Conservation (phyloP, 2,888 invertebrate genomes). For the Bibio marci region DNA sequence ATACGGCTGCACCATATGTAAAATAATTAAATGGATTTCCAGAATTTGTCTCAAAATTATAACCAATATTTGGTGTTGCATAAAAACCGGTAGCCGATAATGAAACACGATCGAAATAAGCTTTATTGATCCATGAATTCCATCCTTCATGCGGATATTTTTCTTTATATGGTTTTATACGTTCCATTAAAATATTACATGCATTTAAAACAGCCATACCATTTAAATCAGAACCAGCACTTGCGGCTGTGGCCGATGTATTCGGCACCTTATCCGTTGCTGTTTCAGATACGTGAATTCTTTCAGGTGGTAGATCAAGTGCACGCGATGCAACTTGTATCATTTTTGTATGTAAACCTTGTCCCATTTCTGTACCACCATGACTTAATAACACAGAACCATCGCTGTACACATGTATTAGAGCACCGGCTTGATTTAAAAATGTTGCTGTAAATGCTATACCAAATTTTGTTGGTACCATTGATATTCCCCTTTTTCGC, state of each 20-base stretch:
- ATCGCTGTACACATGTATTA: conserved; percentile 72
- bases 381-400: conserved; percentile 79
- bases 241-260: conserved; percentile 77
- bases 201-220: conserved; percentile 82
- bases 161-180: conserved; percentile 57
- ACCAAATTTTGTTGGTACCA: conserved; percentile 73
- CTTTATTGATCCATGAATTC: conserved; percentile 66
- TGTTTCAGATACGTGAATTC: conserved; percentile 69
- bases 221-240: conserved; percentile 75
- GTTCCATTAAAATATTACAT: conserved; percentile 52
- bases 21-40: conserved; percentile 70
- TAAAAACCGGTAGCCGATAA: conserved; percentile 74
- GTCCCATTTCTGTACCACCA: conserved; percentile 95
- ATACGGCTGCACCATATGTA: conserved; percentile 70
- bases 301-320: conserved; percentile 48
- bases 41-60: conserved; percentile 47
- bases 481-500: conserved; percentile 69
- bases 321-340: conserved; percentile 71
- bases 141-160: conserved; percentile 62
- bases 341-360: conserved; percentile 92
- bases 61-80: conserved; percentile 55
- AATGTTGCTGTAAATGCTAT: conserved; percentile 61
- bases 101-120: conserved; percentile 60
- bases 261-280: conserved; percentile 85
- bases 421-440: conserved; percentile 73